Conservation (phyloP, 2,113 vertebrate species). For the Octodon degus region DNA sequence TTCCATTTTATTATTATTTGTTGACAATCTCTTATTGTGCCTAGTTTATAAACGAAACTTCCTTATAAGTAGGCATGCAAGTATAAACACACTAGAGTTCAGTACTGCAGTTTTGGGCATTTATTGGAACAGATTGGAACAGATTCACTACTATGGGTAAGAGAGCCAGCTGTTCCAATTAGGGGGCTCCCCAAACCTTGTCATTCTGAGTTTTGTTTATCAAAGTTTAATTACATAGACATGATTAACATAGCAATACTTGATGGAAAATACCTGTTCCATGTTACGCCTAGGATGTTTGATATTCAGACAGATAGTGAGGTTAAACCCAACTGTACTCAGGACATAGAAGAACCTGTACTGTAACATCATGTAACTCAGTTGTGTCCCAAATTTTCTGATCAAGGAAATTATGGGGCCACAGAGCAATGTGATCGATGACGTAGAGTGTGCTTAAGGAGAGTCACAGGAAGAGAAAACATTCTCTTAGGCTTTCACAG, state of each 20-base stretch:
- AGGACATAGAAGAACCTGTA: no score
- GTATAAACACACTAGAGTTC: not conserved
- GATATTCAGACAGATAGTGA: no score
- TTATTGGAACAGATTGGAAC: not conserved
- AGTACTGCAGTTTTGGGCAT: not conserved
- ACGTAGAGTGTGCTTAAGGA: no score
- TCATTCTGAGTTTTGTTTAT: not conserved
- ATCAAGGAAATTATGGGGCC: no score
- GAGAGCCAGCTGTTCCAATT: not conserved
- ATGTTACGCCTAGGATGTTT: no score
- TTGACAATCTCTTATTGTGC: not conserved
- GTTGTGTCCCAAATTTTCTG: no score
- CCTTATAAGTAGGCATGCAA: not conserved
- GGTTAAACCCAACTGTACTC: no score
- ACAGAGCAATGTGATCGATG: no score
- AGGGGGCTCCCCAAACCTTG: not conserved
- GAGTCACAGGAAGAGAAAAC: no score
- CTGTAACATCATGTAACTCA: no score
- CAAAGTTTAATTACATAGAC: not conserved
- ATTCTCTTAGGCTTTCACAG: no score
- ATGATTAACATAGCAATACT: not conserved
- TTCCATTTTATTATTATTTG: not conserved
- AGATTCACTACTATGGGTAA: not conserved
- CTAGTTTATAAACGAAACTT: not conserved
- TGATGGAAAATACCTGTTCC: no score